Base-by-base conservation (phyloP, 2,113 vertebrate genomes). In the Anas platyrhynchos region DNA sequence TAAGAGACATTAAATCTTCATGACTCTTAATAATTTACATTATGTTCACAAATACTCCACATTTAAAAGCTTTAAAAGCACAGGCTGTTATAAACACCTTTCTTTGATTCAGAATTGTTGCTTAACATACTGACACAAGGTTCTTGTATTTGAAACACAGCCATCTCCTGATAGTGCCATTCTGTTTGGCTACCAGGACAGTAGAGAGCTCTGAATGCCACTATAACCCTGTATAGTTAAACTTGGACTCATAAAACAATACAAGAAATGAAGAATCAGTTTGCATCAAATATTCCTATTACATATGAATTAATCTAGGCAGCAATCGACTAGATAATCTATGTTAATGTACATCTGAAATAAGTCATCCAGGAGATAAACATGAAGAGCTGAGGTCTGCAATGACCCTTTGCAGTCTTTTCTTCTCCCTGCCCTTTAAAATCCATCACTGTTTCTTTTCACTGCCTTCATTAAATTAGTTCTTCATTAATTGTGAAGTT, bases 281-380 rank as follows among this genome's bases (percentile, higher is more conserved):
- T 82, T 91, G 12, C n/a, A 76, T 95, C 89, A 88, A 94, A 77
- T 75, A 74, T 88, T 93, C 36, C 26, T 80, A 66, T 85, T 94
- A 93, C 82, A 81, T 77, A 41, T 87, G 44, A 91, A 41, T 88
- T 44, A 91, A 88, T 77, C 38, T 81, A 63, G 68, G 41, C 65
- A 44, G 41, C 62, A 44, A 11, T 63, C 77, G 50, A 55, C 41
- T 38, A 93, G 83, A 88, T 88, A 91, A 89, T 73, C 11, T 93
- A 31, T 95, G 82, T 94, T 93, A 96, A 94, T 77, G 43, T 89
- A 77, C 73, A 41, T 52, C 65, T 94, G 81, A 82, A 96, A 95
- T 90, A 96, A 78, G 32, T 72, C 29, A 88, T 89, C 62, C 74
- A 88, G 41, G 77, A 96, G 66, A 95, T 93, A 95, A 96, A 95